Evolutionary conservation across 2,888 invertebrate genomes (phyloP), one percentile per base, ranked within the genome.

Genomic region (Mythimna albipuncta): DNA sequence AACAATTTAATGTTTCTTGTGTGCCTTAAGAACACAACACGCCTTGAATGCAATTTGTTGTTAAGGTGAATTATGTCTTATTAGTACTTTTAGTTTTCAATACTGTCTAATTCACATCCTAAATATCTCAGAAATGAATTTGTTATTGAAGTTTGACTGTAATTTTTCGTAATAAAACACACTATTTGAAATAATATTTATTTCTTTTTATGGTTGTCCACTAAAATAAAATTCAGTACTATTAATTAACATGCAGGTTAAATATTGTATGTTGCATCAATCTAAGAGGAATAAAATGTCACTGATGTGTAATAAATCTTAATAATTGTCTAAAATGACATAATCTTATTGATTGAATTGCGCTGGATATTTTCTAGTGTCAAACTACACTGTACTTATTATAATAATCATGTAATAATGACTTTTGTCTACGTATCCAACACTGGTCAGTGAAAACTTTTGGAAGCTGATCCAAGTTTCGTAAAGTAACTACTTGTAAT

Each of bases 111-210:
- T 69, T 77, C 16, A 54, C n/a, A n/a, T 61, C 47, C 61, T 61
- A 57, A 69, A 50, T 69, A 55, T 75, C 21, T 71, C 70, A 55
- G 77, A 80, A 81, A 80, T 69, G 52, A 32, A 77, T 84, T 72
- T 78, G 74, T 81, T 81, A 83, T 72, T 80, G 77, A 75, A 81
- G 74, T 71, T 77, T 74, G 64, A 77, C 73, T 76, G 75, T 77
- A 64, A 64, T 82, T 84, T 77, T 77, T 78, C 67, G 79, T 82
- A 86, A 87, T 87, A 85, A 87, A 84, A 86, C 84, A 83, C 76
- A 69, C 26, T 19, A 77, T 84, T 81, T 84, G 68, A 75, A 84
- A 73, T 75, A 66, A 64, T 63, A 69, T 85, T 85, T 69, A 73
- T 75, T 83, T 74, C 32, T 55, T 73, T 83, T 55, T 68, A 54